Base-by-base conservation (phyloP, 2,888 invertebrate genomes). In the Zhengitettix transpicula region DNA sequence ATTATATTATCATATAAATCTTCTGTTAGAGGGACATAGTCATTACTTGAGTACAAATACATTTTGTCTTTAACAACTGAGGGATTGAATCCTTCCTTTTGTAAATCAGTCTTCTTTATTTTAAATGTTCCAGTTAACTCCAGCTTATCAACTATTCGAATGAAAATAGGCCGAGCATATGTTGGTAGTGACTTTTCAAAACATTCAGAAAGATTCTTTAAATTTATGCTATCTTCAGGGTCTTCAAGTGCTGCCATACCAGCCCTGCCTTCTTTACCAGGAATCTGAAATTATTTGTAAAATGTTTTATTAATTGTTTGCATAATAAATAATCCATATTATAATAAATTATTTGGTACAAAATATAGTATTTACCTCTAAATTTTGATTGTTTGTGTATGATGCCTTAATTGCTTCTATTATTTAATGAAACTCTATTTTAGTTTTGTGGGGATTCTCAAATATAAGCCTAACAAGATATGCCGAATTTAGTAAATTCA, bases 191-290 rank as follows among this genome's bases (percentile, higher is more conserved):
- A 77, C 67, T 80, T 79, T 69, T 83, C 82, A 55, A 89, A 75
- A 58, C 81, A 82, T n/a, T 77, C 74, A 40, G 83, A 81, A 60
- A 90, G 74, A 58, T 75, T 73, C 40, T 71, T 66, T 65, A 87
- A 73, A 67, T 83, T 79, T 59, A 88, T 71, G 61, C 75, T 71
- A 42, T 79, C 75, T 1, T 79, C 73, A 7, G 81, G 78, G 72
- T 90, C 89, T 16, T 86, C 87, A 60, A 96, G 81, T 17, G 93
- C 91, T 17, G 85, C 92, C 96, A 97, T 97, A 64, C 96, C 96
- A 15, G 92, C 94, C 67, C 86, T 82, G 0, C 96, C 96, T 70
- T 91, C 90, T 57, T 82, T 80, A 62, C 81, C 79, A 0, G 88
- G 87, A 65, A 90, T 79, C 88, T 89, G 70, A 28, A 28, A 28